Evolutionary conservation across 2,888 invertebrate species (phyloP).

Genomic region (Acrobeloides nanus): DNA sequence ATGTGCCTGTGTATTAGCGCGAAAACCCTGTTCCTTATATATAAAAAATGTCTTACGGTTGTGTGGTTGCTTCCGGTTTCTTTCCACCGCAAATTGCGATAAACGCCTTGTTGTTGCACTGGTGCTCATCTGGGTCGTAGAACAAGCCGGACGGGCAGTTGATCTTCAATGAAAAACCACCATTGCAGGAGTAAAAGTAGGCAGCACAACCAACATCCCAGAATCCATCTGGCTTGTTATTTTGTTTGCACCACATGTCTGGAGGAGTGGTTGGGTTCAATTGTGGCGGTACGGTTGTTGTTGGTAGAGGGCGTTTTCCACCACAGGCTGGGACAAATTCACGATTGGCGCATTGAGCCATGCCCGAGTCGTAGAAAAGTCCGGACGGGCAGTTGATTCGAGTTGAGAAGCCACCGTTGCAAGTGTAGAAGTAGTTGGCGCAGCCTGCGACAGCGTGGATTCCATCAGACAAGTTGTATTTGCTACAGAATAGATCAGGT

Average conservation of each 20-base stretch:
- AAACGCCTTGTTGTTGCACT: slow-evolving; percentile 10
- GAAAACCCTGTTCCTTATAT: too few relatives aligned
- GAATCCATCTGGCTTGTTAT: not conserved
- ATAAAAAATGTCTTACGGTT: too few relatives aligned
- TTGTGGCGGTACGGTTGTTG: not conserved
- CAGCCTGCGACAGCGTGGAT: slow-evolving; percentile 32
- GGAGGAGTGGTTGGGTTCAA: too few relatives aligned
- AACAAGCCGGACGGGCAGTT: slow-evolving; percentile 13
- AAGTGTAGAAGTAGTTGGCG: slow-evolving; percentile 24
- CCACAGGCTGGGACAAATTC: slow-evolving; percentile 15
- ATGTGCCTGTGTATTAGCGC: too few relatives aligned
- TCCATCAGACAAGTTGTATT: too few relatives aligned
- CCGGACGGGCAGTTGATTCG: slow-evolving; percentile 13
- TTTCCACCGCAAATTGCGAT: too few relatives aligned
- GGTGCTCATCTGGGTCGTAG: slow-evolving; percentile 10
- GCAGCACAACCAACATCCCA: slow-evolving; percentile 1
- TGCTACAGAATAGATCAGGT: too few relatives aligned
- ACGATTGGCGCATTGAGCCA: slow-evolving; percentile 7
- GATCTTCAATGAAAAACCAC: too few relatives aligned
- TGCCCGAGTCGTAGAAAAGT: slow-evolving; percentile 12
- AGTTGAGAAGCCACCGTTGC: slow-evolving; percentile 23
- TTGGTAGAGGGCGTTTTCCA: slow-evolving; percentile 2
- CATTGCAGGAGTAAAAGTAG: slow-evolving; percentile 3
- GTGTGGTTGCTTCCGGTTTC: too few relatives aligned
- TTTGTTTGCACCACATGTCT: too few relatives aligned